A percentile compares a stretch with the other conserved stretches of the same genome.
Conservation (phyloP, 2,888 invertebrate genomes). For the Scotopteryx bipunctaria region DNA sequence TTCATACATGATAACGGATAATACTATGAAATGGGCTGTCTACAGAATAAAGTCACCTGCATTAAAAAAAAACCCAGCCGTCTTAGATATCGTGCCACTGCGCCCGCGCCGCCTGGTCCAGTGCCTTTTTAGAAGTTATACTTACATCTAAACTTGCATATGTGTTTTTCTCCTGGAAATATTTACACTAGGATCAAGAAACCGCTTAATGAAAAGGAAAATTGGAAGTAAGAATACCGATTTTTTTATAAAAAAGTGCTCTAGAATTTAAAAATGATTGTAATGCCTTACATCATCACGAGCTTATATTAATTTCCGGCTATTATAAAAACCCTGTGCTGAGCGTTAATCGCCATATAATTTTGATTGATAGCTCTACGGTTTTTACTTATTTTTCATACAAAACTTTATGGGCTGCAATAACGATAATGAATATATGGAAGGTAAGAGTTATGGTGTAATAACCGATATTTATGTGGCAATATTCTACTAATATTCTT, state of each 20-base stretch:
- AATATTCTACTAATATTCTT: conserved; percentile 43
- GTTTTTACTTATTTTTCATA: conserved; percentile 67
- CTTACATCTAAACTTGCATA: background rate
- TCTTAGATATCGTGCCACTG: no score
- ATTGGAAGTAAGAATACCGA: no score
- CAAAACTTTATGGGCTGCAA: conserved; percentile 53
- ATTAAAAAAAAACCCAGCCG: no score
- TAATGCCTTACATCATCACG: conserved; percentile 53
- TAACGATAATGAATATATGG: conserved; percentile 61
- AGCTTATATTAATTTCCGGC: conserved; percentile 63
- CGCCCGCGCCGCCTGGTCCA: no score
- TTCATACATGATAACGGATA: no score
- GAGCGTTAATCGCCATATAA: conserved; percentile 66
- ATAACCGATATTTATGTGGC: conserved; percentile 48
- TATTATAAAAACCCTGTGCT: conserved; percentile 51
- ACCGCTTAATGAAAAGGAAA: no score
- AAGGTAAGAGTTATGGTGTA: conserved; percentile 51
- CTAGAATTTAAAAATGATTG: conserved; percentile 49
- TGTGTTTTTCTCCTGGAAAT: no score
- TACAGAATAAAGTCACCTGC: no score
- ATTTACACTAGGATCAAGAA: no score
- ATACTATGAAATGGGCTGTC: no score
- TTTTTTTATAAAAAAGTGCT: background rate
- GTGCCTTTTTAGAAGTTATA: background rate
- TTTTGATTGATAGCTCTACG: conserved; percentile 68